Conservation (phyloP, 2,888 invertebrate genomes). For the Dynastes maya region DNA sequence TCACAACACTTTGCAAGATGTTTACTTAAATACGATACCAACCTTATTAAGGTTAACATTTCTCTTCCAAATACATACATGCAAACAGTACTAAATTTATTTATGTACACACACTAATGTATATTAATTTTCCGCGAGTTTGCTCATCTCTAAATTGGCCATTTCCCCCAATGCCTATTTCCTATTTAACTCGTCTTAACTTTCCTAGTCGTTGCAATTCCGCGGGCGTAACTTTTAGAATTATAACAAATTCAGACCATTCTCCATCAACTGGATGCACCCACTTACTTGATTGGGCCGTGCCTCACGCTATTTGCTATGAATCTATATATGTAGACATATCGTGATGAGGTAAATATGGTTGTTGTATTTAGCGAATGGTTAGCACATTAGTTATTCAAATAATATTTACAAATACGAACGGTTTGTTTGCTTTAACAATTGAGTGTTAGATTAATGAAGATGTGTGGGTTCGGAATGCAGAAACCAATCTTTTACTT, state of each 20-base stretch:
- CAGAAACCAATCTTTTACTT: background rate
- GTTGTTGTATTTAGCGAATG: background rate
- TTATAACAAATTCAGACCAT: constrained; percentile 20
- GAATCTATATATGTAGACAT: background rate
- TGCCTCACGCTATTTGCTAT: background rate
- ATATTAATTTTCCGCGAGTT: constrained; percentile 27
- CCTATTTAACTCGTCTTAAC: constrained; percentile 39
- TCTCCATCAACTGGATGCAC: constrained; percentile 6
- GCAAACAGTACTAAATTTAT: background rate
- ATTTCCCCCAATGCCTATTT: constrained; percentile 34
- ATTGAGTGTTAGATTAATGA: background rate
- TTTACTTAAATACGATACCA: no score
- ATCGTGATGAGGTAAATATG: background rate
- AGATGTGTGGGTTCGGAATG: constrained; percentile 1
- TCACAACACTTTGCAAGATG: no score
- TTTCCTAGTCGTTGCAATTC: constrained; percentile 35
- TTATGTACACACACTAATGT: constrained; percentile 4
- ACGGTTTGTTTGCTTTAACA: background rate
- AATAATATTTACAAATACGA: background rate
- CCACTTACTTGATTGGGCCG: constrained; percentile 1
- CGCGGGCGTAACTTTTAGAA: constrained; percentile 17
- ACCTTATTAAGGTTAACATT: no score
- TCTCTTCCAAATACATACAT: background rate
- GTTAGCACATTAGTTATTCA: background rate
- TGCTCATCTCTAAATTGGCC: constrained; percentile 40